A percentile compares a stretch with the other conserved stretches of the same genome.
These are phyloP conservation scores for Xiphydria camelus DNA, from an alignment of 2,888 invertebrate species.

Conservation along the genomic window DNA sequence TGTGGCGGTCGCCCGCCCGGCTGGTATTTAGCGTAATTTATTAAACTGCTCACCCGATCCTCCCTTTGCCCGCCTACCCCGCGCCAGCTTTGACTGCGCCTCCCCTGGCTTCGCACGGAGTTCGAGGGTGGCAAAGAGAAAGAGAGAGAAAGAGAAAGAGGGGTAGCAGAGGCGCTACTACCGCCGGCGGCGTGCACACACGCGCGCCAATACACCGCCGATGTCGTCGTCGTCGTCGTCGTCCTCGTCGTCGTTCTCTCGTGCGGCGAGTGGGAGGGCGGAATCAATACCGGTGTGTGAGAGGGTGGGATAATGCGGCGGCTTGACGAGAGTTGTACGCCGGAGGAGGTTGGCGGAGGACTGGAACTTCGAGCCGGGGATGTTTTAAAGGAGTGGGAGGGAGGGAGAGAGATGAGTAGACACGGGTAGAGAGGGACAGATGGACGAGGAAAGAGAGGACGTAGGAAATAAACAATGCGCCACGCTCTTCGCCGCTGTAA, in stretches of 20 bases:
- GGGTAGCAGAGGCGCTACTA: slow-evolving; percentile 20
- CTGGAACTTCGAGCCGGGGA: too few relatives aligned
- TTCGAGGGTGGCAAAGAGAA: slow-evolving; percentile 11
- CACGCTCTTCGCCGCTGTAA: too few relatives aligned
- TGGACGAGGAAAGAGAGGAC: neutral
- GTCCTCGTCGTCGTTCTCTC: slow-evolving; percentile 1
- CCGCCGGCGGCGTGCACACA: slow-evolving; percentile 4
- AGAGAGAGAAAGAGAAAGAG: slow-evolving; percentile 8
- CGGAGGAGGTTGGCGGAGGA: slow-evolving; percentile 12
- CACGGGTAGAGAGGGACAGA: neutral
- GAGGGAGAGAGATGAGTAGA: slow-evolving; percentile 9
- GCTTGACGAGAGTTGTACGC: slow-evolving; percentile 49
- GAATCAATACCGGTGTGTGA: slow-evolving; percentile 53
- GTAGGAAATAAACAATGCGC: neutral
- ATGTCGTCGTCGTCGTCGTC: too few relatives aligned
- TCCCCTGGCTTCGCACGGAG: slow-evolving; percentile 15
- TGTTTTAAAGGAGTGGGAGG: too few relatives aligned
- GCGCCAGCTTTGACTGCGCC: slow-evolving; percentile 20
- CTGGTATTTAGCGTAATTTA: slow-evolving; percentile 48
- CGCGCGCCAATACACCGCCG: slow-evolving; percentile 8
- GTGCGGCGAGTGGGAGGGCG: slow-evolving; percentile 36
- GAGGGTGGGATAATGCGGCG: slow-evolving; percentile 51
- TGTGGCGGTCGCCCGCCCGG: too few relatives aligned
- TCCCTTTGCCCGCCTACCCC: too few relatives aligned
- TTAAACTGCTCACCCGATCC: slow-evolving; percentile 41